phyloP scores from a whole-genome alignment of 2,113 vertebrate genomes.

The Laticauda laticaudata region DNA sequence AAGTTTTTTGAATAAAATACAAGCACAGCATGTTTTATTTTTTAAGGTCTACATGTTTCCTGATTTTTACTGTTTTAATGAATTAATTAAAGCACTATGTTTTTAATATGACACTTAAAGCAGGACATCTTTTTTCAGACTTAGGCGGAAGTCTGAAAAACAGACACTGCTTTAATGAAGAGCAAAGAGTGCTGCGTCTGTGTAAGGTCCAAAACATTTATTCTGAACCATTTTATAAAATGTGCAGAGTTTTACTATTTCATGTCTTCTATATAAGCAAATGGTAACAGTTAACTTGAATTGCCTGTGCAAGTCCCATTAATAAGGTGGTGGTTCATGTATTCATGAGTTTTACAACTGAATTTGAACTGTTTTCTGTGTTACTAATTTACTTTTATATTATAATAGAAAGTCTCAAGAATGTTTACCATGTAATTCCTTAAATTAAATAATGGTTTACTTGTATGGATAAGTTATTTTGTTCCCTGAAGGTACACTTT shows the following conservation, averaged over 20 bases:
- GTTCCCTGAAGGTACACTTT: background rate
- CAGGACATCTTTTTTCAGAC: background rate
- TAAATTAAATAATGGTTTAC: background rate
- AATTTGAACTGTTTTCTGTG: background rate
- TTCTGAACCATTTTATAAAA: background rate
- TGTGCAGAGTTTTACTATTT: background rate
- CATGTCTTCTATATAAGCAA: background rate
- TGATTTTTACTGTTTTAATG: background rate
- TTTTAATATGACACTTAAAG: background rate
- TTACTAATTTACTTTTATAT: background rate
- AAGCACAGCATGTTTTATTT: background rate
- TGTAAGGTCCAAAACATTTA: background rate
- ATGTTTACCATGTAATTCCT: background rate
- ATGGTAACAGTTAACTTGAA: background rate
- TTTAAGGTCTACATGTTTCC: background rate
- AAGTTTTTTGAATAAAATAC: background rate
- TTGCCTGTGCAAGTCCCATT: background rate
- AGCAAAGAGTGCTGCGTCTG: background rate
- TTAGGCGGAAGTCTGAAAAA: background rate
- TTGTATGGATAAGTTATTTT: background rate
- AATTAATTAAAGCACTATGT: background rate
- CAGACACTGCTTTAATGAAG: background rate
- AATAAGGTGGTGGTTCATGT: background rate
- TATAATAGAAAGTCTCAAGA: background rate
- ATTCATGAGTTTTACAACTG: background rate